These are phyloP conservation scores for Gallirallus australis DNA, from an alignment of 2,797 vertebrate species.

Conservation along the genomic window DNA sequence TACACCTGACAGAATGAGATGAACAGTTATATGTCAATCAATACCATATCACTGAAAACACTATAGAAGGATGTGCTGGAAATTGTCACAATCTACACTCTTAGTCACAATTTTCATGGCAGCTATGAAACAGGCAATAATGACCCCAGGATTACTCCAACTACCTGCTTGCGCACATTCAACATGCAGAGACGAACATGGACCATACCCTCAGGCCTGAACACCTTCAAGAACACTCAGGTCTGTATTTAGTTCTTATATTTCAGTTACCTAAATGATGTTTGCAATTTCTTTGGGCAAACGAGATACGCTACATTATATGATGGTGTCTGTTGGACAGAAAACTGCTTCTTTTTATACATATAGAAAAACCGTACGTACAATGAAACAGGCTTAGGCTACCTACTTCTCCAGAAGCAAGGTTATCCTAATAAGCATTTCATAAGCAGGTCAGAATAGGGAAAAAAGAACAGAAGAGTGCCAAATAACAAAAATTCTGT, in stretches of 20 bases:
- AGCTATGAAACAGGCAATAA: background rate
- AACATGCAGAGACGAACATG: background rate
- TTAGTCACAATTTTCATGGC: background rate
- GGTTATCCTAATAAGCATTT: background rate
- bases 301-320: background rate
- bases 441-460: conserved; percentile 12
- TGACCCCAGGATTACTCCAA: background rate
- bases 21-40: background rate
- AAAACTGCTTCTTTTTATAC: background rate
- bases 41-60: background rate
- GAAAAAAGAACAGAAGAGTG: conserved; percentile 7
- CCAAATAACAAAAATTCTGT: background rate
- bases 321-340: background rate
- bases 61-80: background rate
- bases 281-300: background rate
- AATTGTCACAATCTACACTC: background rate
- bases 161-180: background rate
- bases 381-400: background rate
- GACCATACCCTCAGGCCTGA: background rate
- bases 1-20: background rate
- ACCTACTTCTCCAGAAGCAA: background rate
- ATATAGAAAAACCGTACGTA: background rate
- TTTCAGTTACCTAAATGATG: background rate
- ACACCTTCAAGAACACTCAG: background rate
- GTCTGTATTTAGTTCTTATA: background rate